Evolutionary conservation across 2,888 invertebrate genomes (phyloP).

Genomic region (Dyspetes luteomarginatus): DNA sequence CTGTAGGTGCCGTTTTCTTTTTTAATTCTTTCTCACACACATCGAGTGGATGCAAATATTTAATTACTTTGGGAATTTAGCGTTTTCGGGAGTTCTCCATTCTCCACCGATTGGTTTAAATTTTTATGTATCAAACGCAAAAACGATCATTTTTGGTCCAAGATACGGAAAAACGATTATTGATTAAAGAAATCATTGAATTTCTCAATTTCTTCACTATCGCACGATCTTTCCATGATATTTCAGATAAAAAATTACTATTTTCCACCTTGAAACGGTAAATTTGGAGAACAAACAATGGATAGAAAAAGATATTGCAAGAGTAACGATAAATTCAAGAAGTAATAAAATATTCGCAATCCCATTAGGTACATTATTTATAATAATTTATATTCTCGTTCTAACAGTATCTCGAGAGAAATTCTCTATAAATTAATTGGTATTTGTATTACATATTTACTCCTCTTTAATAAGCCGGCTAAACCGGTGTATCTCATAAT

Average conservation of each 20-base stretch:
- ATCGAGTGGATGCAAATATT: constrained; percentile 1
- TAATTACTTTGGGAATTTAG: not conserved
- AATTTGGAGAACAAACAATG: not conserved
- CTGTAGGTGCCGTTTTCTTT: constrained; percentile 36
- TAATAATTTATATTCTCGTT: not conserved
- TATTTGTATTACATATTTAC: constrained; percentile 48
- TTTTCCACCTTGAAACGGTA: not conserved
- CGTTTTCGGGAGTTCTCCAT: not conserved
- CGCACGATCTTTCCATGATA: constrained; percentile 6
- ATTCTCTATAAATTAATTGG: constrained; percentile 5
- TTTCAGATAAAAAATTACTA: not conserved
- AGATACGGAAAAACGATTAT: not conserved
- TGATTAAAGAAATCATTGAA: not conserved
- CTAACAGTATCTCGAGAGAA: constrained; percentile 13
- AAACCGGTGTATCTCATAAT: constrained; percentile 21
- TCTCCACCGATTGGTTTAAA: not conserved
- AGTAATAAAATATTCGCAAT: constrained; percentile 1
- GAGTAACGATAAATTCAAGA: not conserved
- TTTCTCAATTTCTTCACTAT: constrained; percentile 21
- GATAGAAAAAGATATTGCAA: not conserved
- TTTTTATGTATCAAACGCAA: not conserved
- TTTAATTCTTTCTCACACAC: not conserved
- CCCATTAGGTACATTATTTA: not conserved
- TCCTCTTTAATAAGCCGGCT: constrained; percentile 18
- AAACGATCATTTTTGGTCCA: not conserved